Evolutionary conservation across 2,113 vertebrate species (phyloP).

Genomic region (Geococcyx californianus): DNA sequence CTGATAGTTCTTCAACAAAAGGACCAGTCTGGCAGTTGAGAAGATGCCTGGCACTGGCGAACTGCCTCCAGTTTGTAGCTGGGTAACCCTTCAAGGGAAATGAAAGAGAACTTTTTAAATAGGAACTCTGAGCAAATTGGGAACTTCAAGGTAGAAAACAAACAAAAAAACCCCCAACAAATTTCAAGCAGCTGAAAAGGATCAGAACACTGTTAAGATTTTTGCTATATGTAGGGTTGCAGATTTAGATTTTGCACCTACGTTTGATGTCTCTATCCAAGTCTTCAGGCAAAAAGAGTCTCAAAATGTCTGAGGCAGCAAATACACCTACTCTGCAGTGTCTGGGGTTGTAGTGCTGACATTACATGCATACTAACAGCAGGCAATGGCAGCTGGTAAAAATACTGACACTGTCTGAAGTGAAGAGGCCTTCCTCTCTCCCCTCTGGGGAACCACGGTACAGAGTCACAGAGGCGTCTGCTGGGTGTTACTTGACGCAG

Average conservation of each 20-base stretch:
- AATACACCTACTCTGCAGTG: neutral
- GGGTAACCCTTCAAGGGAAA: neutral
- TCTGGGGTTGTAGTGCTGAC: neutral
- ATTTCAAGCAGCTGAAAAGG: neutral
- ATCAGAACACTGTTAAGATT: neutral
- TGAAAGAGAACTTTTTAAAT: neutral
- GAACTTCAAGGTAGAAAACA: neutral
- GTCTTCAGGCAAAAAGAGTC: neutral
- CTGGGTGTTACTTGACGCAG: neutral
- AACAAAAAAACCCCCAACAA: neutral
- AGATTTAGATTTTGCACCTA: neutral
- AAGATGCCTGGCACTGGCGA: rapidly evolving
- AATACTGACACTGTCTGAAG: neutral
- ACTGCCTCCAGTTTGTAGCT: neutral
- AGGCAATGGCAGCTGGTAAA: neutral
- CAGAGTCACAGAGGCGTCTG: neutral
- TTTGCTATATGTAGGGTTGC: neutral
- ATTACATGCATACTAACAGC: neutral
- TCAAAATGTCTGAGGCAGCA: neutral
- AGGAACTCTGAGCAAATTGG: neutral
- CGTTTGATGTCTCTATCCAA: neutral
- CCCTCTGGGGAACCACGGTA: neutral
- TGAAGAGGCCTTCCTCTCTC: neutral
- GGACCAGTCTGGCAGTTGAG: neutral
- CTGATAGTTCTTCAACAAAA: neutral